Evolutionary conservation across 2,888 invertebrate species (phyloP).

Genomic region (Troides helena): DNA sequence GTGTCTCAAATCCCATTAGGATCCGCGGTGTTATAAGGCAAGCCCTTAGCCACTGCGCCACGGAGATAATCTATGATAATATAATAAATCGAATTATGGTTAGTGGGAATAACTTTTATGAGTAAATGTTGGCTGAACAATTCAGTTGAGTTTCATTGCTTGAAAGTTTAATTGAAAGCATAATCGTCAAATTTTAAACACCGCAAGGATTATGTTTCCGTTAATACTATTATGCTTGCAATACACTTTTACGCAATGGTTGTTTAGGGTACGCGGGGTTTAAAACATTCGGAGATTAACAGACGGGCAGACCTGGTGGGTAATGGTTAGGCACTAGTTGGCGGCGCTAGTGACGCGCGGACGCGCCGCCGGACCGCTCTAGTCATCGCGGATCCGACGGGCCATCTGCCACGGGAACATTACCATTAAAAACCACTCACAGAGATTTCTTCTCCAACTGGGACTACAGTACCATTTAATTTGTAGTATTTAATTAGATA

Average conservation of each 20-base stretch:
- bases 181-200: background rate
- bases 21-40: no score
- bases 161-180: conserved; percentile 9
- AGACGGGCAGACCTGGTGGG: conserved; percentile 66
- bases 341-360: conserved; percentile 68
- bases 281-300: conserved; percentile 52
- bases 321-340: conserved; percentile 58
- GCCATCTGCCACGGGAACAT: conserved; percentile 56
- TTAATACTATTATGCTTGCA: background rate
- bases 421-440: conserved; percentile 29
- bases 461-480: background rate
- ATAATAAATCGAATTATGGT: no score
- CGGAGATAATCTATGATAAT: no score
- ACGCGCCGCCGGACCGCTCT: conserved; percentile 73
- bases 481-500: no score
- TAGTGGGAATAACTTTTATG: background rate
- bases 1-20: no score
- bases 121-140: conserved; percentile 10
- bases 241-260: conserved; percentile 19
- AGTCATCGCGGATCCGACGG: conserved; percentile 78
- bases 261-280: conserved; percentile 29
- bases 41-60: no score
- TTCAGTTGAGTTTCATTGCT: conserved; percentile 4
- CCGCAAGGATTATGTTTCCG: background rate
- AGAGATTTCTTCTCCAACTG: conserved; percentile 8